These are phyloP conservation scores for Acrobasis suavella DNA, from an alignment of 2,888 invertebrate species.

Conservation along the genomic window DNA sequence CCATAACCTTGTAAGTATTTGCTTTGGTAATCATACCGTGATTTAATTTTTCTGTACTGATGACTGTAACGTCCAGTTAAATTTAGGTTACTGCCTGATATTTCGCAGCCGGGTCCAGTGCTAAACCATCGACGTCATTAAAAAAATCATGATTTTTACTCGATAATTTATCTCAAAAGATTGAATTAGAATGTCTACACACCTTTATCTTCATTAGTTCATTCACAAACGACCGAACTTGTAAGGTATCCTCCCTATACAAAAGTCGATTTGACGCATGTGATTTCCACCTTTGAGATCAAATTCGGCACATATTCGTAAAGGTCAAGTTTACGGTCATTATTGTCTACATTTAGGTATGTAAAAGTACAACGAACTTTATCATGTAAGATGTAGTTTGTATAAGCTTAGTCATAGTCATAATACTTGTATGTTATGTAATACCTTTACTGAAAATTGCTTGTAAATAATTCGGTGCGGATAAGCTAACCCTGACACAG, in stretches of 20 bases:
- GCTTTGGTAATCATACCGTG: slow-evolving; percentile 28
- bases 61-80: slow-evolving; percentile 23
- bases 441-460: slow-evolving; percentile 59
- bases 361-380: slow-evolving; percentile 23
- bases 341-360: slow-evolving; percentile 25
- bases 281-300: slow-evolving; percentile 55
- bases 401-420: slow-evolving; percentile 37
- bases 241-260: not conserved
- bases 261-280: slow-evolving; percentile 44
- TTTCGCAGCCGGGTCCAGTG: slow-evolving; percentile 52
- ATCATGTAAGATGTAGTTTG: slow-evolving; percentile 10
- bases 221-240: slow-evolving; percentile 7
- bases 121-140: slow-evolving; percentile 62
- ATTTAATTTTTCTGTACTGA: slow-evolving; percentile 20
- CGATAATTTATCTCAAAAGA: slow-evolving; percentile 15
- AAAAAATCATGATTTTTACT: slow-evolving; percentile 39
- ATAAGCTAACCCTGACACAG: slow-evolving; percentile 71
- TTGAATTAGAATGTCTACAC: slow-evolving; percentile 8
- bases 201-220: not conserved
- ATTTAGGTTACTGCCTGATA: slow-evolving; percentile 47
- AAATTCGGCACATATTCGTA: slow-evolving; percentile 48
- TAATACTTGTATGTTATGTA: slow-evolving; percentile 66
- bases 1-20: slow-evolving; percentile 63
- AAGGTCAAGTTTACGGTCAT: slow-evolving; percentile 74
- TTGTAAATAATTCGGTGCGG: slow-evolving; percentile 58